These are phyloP conservation scores for Euclidia mi DNA, from an alignment of 2,888 invertebrate species.

Conservation along the genomic window DNA sequence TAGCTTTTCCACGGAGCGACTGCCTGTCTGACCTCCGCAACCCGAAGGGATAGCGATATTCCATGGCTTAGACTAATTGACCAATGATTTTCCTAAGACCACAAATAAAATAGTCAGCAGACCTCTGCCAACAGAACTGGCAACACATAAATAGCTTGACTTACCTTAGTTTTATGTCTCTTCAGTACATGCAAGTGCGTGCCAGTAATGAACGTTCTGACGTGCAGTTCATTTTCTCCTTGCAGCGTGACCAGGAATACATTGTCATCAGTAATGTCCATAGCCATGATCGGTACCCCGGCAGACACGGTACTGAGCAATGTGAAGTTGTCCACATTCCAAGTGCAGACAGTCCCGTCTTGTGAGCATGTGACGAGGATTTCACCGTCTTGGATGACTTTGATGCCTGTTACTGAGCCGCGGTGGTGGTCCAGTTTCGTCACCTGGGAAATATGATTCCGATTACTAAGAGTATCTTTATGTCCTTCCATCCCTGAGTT, in stretches of 20 bases:
- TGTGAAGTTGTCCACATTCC: conserved; percentile 95
- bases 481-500: too few relatives aligned
- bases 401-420: conserved; percentile 95
- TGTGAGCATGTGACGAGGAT: conserved; percentile 96
- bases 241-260: conserved; percentile 97
- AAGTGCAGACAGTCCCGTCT: conserved; percentile 95
- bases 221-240: too few relatives aligned
- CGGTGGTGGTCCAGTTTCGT: conserved; percentile 96
- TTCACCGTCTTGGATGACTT: conserved; percentile 95
- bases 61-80: too few relatives aligned
- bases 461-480: too few relatives aligned
- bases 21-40: too few relatives aligned
- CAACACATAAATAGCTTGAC: too few relatives aligned
- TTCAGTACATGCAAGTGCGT: conserved; percentile 96
- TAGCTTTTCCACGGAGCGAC: too few relatives aligned
- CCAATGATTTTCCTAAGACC: too few relatives aligned
- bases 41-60: too few relatives aligned
- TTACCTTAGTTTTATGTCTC: conserved; percentile 94
- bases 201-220: too few relatives aligned
- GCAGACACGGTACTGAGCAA: conserved; percentile 94
- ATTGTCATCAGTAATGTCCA: conserved; percentile 96
- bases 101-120: too few relatives aligned
- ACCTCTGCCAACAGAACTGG: too few relatives aligned
- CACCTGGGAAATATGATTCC: conserved; percentile 77
- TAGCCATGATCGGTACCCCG: conserved; percentile 92